These are phyloP conservation scores for Fragum fragum DNA, from an alignment of 2,888 invertebrate species.

Conservation along the genomic window DNA sequence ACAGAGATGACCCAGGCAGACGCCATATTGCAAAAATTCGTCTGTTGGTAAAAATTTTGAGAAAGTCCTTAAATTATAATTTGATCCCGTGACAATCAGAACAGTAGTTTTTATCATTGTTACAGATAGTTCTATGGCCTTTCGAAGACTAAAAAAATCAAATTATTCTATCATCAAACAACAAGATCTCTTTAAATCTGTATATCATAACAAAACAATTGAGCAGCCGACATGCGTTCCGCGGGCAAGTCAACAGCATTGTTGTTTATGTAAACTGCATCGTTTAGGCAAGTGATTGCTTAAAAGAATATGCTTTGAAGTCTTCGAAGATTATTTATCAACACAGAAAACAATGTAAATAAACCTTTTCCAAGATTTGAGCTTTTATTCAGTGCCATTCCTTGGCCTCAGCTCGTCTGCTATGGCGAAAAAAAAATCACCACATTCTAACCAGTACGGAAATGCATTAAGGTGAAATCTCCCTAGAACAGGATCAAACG, in stretches of 20 bases:
- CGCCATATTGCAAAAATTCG: conserved; percentile 69
- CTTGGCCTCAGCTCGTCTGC: conserved; percentile 73
- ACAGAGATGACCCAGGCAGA: conserved; percentile 49
- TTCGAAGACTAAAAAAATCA: too few species aligned
- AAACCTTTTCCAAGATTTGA: conserved; percentile 7
- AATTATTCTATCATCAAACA: too few species aligned
- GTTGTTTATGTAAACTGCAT: too few species aligned
- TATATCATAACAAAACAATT: neutral
- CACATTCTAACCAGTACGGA: conserved; percentile 39
- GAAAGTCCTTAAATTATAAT: neutral
- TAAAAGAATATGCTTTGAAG: too few species aligned
- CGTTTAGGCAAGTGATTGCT: too few species aligned
- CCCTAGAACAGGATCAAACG: too few species aligned
- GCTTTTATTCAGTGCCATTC: conserved; percentile 30
- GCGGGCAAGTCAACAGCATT: neutral
- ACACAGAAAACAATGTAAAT: neutral
- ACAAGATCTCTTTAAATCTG: neutral
- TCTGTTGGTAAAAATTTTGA: conserved; percentile 44
- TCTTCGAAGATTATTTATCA: neutral
- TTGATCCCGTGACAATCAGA: neutral
- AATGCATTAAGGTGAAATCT: too few species aligned
- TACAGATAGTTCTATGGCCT: too few species aligned
- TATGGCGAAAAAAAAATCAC: conserved; percentile 57
- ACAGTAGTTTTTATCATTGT: too few species aligned
- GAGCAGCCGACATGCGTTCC: conserved; percentile 29